Conservation (phyloP, 2,888 invertebrate genomes). For the Elysia crispata region DNA sequence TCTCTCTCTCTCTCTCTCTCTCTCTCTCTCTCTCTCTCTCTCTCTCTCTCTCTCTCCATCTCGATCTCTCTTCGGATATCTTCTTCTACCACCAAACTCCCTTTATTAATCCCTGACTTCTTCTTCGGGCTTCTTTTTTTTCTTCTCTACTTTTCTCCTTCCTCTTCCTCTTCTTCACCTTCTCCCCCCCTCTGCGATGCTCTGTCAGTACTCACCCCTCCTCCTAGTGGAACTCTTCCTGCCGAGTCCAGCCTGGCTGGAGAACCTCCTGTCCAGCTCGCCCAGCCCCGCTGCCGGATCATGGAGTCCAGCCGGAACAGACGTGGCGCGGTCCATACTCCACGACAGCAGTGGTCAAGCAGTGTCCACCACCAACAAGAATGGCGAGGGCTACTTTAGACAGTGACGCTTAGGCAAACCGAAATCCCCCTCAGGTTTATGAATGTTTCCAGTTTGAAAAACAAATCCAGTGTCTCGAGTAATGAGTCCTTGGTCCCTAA, state of each 20-base stretch:
- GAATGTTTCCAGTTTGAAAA: too few species aligned
- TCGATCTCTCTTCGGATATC: background rate
- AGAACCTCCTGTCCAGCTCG: too few species aligned
- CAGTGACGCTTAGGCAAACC: too few species aligned
- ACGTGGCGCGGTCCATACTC: too few species aligned
- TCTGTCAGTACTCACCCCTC: background rate
- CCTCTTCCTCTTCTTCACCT: constrained; percentile 11
- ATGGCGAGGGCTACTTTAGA: too few species aligned
- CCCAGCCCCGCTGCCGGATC: too few species aligned
- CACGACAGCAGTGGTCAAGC: too few species aligned
- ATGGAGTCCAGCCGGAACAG: too few species aligned
- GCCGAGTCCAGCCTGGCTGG: background rate
- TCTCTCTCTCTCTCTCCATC: background rate
- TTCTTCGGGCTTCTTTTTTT: constrained; percentile 5
- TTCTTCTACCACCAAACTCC: background rate
- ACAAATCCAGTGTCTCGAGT: too few species aligned
- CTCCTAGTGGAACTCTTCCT: background rate
- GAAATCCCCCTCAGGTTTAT: too few species aligned
- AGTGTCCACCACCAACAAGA: too few species aligned
- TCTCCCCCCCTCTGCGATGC: background rate
- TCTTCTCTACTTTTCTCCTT: constrained; percentile 14
- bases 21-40: background rate
- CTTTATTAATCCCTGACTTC: background rate
- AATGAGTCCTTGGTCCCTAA: too few species aligned
- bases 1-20: constrained; percentile 27